Conservation (phyloP, 2,797 vertebrate genomes). For the Holocentrus rufus region DNA sequence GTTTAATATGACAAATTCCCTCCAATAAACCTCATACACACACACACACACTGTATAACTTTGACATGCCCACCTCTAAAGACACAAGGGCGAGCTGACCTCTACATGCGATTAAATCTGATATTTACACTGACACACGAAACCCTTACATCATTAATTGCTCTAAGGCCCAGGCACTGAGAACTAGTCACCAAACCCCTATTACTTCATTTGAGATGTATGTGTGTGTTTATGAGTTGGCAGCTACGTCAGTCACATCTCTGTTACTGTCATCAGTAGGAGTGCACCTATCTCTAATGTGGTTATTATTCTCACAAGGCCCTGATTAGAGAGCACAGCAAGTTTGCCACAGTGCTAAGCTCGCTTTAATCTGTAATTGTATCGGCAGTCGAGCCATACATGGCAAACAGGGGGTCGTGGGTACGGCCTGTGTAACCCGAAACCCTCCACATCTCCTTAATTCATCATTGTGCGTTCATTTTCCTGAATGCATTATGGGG, state of each 20-base stretch:
- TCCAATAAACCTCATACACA: constrained; percentile 46
- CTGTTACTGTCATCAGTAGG: constrained; percentile 66
- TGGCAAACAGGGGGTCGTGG: constrained; percentile 32
- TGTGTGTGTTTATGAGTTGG: constrained; percentile 77
- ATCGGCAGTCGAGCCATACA: constrained; percentile 56
- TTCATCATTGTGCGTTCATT: constrained; percentile 64
- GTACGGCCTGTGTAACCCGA: constrained; percentile 39
- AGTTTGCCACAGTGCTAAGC: constrained; percentile 56
- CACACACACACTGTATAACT: constrained; percentile 12
- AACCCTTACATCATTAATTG: constrained; percentile 85
- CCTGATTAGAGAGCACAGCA: constrained; percentile 50
- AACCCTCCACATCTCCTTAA: constrained; percentile 44
- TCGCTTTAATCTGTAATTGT: constrained; percentile 69
- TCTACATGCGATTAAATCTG: constrained; percentile 73
- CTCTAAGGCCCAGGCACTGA: constrained; percentile 65
- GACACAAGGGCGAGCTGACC: constrained; percentile 77
- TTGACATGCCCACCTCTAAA: constrained; percentile 42
- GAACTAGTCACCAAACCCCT: constrained; percentile 65
- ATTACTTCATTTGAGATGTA: constrained; percentile 82
- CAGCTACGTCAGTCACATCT: constrained; percentile 78
- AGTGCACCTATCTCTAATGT: constrained; percentile 65
- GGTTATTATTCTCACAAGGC: constrained; percentile 70
- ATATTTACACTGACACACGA: constrained; percentile 78
- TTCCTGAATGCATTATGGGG: constrained; percentile 59
- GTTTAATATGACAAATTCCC: constrained; percentile 39